Evolutionary conservation across 2,888 invertebrate species (phyloP).

Genomic region (Polyommatus iphigenia): DNA sequence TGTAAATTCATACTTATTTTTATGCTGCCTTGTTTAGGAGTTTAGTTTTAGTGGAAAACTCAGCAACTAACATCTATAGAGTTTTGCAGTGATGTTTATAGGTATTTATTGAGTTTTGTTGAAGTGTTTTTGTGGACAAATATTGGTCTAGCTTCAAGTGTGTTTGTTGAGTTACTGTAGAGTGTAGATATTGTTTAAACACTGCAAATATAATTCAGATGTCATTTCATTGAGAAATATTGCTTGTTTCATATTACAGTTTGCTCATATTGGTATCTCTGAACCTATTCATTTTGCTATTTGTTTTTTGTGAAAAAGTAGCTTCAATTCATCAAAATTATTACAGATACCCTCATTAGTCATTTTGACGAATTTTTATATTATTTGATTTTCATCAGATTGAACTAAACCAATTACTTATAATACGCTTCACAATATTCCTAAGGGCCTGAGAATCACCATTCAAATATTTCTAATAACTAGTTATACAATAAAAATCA

Average conservation of each 20-base stretch:
- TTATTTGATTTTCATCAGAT: too few relatives aligned
- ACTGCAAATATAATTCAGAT: not conserved
- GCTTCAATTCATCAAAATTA: too few relatives aligned
- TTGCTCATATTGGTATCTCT: not conserved
- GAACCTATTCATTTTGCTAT: not conserved
- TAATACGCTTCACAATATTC: too few relatives aligned
- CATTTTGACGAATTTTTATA: too few relatives aligned
- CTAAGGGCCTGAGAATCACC: too few relatives aligned
- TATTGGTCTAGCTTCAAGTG: not conserved
- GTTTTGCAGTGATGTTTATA: not conserved
- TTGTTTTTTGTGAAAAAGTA: not conserved
- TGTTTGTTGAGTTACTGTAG: not conserved
- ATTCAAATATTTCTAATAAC: too few relatives aligned
- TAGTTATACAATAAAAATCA: too few relatives aligned
- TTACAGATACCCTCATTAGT: too few relatives aligned
- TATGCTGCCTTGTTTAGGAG: constrained; percentile 2
- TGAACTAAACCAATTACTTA: too few relatives aligned
- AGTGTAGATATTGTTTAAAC: not conserved
- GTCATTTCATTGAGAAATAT: not conserved
- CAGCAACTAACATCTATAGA: not conserved
- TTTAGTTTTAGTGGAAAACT: not conserved
- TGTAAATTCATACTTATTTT: constrained; percentile 14
- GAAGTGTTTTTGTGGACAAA: not conserved
- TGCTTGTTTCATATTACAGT: not conserved
- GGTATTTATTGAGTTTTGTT: constrained; percentile 1